A percentile compares a stretch with the other conserved stretches of the same genome.
Evolutionary conservation across 2,113 vertebrate species (phyloP).

Genomic region (Meleagris gallopavo): DNA sequence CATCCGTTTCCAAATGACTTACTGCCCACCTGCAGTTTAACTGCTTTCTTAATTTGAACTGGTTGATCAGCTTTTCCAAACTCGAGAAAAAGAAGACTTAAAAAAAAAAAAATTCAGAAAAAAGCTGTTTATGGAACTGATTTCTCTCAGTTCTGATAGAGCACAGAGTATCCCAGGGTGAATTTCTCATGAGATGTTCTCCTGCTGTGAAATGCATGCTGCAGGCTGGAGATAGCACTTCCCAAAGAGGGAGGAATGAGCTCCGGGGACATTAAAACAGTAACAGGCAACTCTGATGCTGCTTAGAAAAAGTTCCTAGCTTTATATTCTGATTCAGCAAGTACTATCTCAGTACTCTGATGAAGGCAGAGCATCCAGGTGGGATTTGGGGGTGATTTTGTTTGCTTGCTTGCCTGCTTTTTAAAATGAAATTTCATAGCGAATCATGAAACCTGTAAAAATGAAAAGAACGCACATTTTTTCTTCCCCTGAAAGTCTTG

Average conservation of each 20-base stretch:
- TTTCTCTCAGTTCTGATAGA: background rate
- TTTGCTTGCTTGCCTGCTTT: background rate
- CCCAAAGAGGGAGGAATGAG: background rate
- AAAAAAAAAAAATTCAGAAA: background rate
- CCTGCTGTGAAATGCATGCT: background rate
- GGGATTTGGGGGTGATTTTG: background rate
- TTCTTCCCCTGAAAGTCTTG: background rate
- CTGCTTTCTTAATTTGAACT: background rate
- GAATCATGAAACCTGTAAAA: background rate
- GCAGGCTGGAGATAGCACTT: conserved; percentile 36
- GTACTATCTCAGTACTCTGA: background rate
- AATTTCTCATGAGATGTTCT: background rate
- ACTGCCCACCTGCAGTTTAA: background rate
- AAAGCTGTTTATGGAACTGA: background rate
- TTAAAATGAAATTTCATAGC: background rate
- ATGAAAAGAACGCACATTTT: background rate
- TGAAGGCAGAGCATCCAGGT: background rate
- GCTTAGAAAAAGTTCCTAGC: background rate
- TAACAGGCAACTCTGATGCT: background rate
- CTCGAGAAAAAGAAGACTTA: background rate
- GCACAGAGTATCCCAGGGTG: background rate
- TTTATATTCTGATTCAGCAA: background rate
- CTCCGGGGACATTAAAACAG: background rate
- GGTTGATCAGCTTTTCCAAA: background rate
- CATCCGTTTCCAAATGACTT: background rate